Base-by-base conservation (phyloP, 2,797 vertebrate genomes). In the Holocentrus rufus region DNA sequence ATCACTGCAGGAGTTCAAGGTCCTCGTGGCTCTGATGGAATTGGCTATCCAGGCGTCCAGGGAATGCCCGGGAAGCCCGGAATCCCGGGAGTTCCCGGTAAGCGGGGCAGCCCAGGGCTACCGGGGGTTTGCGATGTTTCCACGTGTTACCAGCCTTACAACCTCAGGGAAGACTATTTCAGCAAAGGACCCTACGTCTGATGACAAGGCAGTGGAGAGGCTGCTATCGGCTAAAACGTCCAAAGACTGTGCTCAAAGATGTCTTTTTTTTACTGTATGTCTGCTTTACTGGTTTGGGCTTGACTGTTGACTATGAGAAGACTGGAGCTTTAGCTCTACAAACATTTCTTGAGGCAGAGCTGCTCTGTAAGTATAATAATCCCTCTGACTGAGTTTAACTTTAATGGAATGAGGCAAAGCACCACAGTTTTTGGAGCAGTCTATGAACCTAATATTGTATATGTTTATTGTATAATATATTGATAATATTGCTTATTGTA, bases 131-230 rank as follows among this genome's bases (percentile, higher is more conserved):
- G 95, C 60, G 94, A 95, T 58, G 62, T 91, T 46, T 94, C 95
- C 44, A 87, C 91, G 78, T 95, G 95, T 81, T 94, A 94, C 81
- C 93, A 93, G 76, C 90, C 81, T 57, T 95, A 94, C 79, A 89
- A 91, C 74, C 85, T 88, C 80, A 93, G 93, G 81, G 91, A 94
- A 42, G 91, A 94, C 47, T 91, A 88, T 55, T 95, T 94, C 87
- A 95, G 90, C 84, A 95, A 95, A 92, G 95, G 94, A 63, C 94
- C 94, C 15, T 92, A 93, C 60, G 84, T 94, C 77, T 95, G 89
- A 92, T 7, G 58, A 69, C 31, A 23, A 0, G 8, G 46, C 44
- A 75, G 27, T 1, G 8, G 44, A 44, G 42, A 55, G 31, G 50
- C 73, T 77, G 73, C 65, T 54, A 39, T 34, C 44, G 62, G 71